phyloP scores from a whole-genome alignment of 2,113 vertebrate genomes.

The Salvelinus sp. region DNA sequence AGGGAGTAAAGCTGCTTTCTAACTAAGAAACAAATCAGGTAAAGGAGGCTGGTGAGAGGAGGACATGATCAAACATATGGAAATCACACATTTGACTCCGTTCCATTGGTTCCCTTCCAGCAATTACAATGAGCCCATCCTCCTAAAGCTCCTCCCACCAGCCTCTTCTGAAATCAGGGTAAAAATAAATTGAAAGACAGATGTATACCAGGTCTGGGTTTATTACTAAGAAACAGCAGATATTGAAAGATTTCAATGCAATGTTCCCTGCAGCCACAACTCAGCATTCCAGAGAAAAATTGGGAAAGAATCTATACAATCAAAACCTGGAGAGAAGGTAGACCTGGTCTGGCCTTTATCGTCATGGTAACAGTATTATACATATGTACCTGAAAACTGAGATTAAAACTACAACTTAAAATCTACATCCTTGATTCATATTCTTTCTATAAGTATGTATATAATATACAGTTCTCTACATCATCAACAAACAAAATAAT shows the following conservation, averaged over 20 bases:
- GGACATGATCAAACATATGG: too few species aligned
- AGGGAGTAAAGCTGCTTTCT: not conserved
- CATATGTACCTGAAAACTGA: constrained; percentile 48
- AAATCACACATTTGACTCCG: too few species aligned
- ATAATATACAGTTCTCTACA: constrained; percentile 41
- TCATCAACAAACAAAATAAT: constrained; percentile 10
- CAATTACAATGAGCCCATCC: too few species aligned
- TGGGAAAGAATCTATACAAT: constrained; percentile 38
- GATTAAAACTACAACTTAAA: constrained; percentile 14
- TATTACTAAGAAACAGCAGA: constrained; percentile 69
- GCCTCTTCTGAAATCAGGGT: too few species aligned
- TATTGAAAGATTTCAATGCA: constrained; percentile 60
- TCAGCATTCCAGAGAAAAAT: constrained; percentile 37
- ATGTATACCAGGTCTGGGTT: constrained; percentile 48
- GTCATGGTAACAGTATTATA: constrained; percentile 12
- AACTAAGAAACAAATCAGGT: not conserved
- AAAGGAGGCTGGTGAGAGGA: too few species aligned
- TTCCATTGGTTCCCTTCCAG: too few species aligned
- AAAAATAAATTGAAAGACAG: not conserved
- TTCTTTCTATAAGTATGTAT: constrained; percentile 40
- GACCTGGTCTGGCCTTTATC: not conserved
- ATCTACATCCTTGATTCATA: constrained; percentile 47
- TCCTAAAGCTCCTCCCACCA: too few species aligned
- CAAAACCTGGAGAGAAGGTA: constrained; percentile 31
- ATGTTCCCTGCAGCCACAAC: constrained; percentile 44